Conservation (phyloP, 2,113 vertebrate genomes). For the Anolis sagrei region DNA sequence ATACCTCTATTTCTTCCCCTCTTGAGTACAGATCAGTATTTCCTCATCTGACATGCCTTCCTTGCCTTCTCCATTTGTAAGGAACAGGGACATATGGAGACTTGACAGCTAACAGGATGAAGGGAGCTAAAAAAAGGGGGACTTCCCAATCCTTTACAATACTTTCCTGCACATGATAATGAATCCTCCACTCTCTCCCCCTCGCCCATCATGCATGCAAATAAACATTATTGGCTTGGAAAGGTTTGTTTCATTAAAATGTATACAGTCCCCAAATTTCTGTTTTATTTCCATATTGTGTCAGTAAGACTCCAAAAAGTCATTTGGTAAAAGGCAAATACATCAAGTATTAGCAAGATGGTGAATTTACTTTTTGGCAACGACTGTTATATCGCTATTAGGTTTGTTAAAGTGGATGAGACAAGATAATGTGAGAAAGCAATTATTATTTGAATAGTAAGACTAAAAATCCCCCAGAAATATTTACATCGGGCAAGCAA, state of each 20-base stretch:
- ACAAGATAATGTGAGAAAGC: not conserved
- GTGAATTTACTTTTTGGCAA: not conserved
- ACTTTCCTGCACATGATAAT: too few species aligned
- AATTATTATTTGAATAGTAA: not conserved
- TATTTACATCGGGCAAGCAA: constrained; percentile 9
- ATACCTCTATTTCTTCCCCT: too few species aligned
- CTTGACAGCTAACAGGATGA: too few species aligned
- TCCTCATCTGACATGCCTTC: too few species aligned
- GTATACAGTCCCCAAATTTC: too few species aligned
- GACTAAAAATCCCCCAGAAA: not conserved
- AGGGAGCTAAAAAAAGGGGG: too few species aligned
- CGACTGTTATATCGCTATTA: not conserved
- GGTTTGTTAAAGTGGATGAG: not conserved
- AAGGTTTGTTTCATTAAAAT: not conserved
- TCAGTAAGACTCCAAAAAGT: not conserved
- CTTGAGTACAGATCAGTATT: too few species aligned
- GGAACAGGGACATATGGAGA: too few species aligned
- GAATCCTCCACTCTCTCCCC: too few species aligned
- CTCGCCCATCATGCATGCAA: too few species aligned
- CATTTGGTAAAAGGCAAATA: not conserved
- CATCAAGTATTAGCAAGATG: not conserved
- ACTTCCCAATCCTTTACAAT: too few species aligned
- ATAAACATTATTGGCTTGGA: not conserved
- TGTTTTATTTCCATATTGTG: not conserved
- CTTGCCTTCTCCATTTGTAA: too few species aligned